These are phyloP conservation scores for Trichonephila inaurata DNA, from an alignment of 1,140 invertebrate species.

Conservation along the genomic window DNA sequence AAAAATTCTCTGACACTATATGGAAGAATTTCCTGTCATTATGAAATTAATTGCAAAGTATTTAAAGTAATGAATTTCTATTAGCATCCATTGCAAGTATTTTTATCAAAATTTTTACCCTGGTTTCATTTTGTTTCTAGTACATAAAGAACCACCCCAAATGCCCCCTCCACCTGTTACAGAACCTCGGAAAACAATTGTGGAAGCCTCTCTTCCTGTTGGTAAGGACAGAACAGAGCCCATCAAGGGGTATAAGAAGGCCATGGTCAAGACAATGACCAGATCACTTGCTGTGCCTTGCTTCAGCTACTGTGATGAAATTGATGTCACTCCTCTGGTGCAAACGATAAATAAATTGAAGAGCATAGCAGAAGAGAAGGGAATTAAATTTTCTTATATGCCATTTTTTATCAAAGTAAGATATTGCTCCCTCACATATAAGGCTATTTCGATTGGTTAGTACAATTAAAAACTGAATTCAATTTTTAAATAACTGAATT, in stretches of 20 bases:
- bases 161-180: background rate
- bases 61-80: no score
- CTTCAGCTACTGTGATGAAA: conserved; percentile 86
- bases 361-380: conserved; percentile 84
- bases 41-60: no score
- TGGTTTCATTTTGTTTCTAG: no score
- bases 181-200: background rate
- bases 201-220: background rate
- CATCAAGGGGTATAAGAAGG: conserved; percentile 90
- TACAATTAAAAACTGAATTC: no score
- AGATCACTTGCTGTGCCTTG: conserved; percentile 87
- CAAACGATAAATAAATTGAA: conserved; percentile 87
- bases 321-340: conserved; percentile 90
- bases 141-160: background rate
- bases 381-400: conserved; percentile 93
- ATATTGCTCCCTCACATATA: background rate
- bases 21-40: no score
- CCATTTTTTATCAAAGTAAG: conserved; percentile 95
- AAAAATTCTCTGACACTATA: no score
- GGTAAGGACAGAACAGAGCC: conserved; percentile 81
- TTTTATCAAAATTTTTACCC: no score
- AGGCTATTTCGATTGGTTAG: no score
- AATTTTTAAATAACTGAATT: no score
- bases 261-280: conserved; percentile 98
- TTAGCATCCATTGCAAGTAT: no score